Evolutionary conservation across 2,888 invertebrate species (phyloP).

Genomic region (Papilio gigon): DNA sequence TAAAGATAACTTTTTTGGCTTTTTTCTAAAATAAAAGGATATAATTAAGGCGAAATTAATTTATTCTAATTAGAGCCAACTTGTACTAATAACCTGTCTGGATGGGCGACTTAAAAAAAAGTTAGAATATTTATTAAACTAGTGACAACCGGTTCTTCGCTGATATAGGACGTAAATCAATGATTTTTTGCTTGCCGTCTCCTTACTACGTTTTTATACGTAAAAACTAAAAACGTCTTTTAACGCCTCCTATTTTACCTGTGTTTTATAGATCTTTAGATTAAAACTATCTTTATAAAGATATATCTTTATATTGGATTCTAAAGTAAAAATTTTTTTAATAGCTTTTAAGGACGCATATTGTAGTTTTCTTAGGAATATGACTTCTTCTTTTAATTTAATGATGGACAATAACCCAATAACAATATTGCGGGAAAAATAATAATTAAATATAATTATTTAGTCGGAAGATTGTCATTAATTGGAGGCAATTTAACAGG

Average conservation of each 20-base stretch:
- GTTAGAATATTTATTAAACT: neutral
- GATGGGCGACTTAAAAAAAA: neutral
- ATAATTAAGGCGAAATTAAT: slow-evolving; percentile 2
- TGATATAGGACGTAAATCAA: neutral
- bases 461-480: too few relatives aligned
- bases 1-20: neutral
- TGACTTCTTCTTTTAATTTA: too few relatives aligned
- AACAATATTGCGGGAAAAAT: too few relatives aligned
- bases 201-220: neutral
- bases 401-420: too few relatives aligned
- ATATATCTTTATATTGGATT: too few relatives aligned
- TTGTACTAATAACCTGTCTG: neutral
- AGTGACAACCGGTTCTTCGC: neutral
- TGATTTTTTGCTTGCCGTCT: neutral
- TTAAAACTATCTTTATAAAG: neutral
- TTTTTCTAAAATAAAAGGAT: neutral
- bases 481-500: neutral
- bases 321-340: too few relatives aligned
- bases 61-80: neutral
- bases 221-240: too few relatives aligned
- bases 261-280: neutral
- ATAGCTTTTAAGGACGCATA: too few relatives aligned
- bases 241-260: too few relatives aligned
- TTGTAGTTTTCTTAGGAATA: too few relatives aligned
- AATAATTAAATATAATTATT: too few relatives aligned